Conservation (phyloP, 1,140 invertebrate genomes). For the Drosophila bocqueti region DNA sequence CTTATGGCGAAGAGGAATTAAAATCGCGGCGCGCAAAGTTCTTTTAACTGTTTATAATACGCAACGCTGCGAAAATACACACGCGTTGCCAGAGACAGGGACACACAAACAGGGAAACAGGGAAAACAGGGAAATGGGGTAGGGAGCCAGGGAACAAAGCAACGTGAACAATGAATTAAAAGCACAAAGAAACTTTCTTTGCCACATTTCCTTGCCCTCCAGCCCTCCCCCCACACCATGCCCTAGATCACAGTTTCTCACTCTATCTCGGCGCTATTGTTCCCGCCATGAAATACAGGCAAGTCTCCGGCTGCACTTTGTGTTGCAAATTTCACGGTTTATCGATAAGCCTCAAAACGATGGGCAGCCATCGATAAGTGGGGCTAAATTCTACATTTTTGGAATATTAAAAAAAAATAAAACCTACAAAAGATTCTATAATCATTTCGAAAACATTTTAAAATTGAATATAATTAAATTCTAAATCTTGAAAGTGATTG, state of each 20-base stretch:
- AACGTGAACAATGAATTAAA: slow-evolving; percentile 60
- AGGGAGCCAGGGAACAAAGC: slow-evolving; percentile 39
- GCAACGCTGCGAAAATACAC: slow-evolving; percentile 66
- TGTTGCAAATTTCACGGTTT: slow-evolving; percentile 17
- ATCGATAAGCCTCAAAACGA: slow-evolving; percentile 26
- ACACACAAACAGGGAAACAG: slow-evolving; percentile 8
- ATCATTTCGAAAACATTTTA: not conserved
- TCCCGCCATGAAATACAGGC: slow-evolving; percentile 19
- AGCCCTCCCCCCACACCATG: not conserved
- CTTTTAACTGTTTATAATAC: slow-evolving; percentile 80
- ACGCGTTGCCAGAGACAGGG: slow-evolving; percentile 12
- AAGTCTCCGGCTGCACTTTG: slow-evolving; percentile 16
- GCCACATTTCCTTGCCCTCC: slow-evolving; percentile 30
- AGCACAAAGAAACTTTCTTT: slow-evolving; percentile 56
- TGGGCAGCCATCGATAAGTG: slow-evolving; percentile 2
- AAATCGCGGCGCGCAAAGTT: slow-evolving; percentile 71
- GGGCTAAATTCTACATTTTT: not conserved
- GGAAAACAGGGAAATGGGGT: no score
- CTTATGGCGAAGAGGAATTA: slow-evolving; percentile 75
- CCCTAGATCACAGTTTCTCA: not conserved
- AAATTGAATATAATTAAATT: not conserved
- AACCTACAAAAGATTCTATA: no score
- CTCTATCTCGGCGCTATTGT: slow-evolving; percentile 23
- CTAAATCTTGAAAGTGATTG: not conserved
- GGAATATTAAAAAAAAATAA: not conserved